phyloP scores from a whole-genome alignment of 2,113 vertebrate genomes.

The Corythornis cristatus region DNA sequence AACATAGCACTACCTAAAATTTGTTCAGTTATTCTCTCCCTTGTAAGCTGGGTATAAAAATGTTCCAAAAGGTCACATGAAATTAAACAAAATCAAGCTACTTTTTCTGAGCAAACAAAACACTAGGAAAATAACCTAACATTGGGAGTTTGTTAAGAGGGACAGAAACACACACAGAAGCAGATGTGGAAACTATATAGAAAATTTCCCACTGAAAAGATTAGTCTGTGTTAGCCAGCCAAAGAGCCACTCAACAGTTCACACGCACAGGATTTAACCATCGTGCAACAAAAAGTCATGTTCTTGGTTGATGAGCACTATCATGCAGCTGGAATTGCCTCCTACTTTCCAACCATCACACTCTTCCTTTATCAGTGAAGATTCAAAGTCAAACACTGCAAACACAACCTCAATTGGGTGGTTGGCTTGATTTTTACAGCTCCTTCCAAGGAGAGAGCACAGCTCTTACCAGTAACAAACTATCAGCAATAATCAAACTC shows the following conservation, averaged over 20 bases:
- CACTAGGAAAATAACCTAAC: neutral
- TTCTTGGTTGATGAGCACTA: neutral
- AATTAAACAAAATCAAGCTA: neutral
- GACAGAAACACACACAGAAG: neutral
- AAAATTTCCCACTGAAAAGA: neutral
- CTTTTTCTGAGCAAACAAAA: neutral
- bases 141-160: neutral
- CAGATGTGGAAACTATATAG: neutral
- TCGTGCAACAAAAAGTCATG: neutral
- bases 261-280: neutral
- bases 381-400: neutral
- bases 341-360: neutral
- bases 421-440: neutral
- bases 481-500: neutral
- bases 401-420: accelerated
- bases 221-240: neutral
- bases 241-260: neutral
- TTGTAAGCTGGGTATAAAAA: neutral
- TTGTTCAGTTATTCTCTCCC: neutral
- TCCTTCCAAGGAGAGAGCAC: neutral
- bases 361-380: neutral
- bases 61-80: neutral
- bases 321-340: neutral
- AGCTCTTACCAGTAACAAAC: neutral
- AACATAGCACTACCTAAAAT: neutral